A percentile compares a stretch with the other conserved stretches of the same genome.
Evolutionary conservation across 2,888 invertebrate genomes (phyloP).

Genomic region (Eucera pruinosa): DNA sequence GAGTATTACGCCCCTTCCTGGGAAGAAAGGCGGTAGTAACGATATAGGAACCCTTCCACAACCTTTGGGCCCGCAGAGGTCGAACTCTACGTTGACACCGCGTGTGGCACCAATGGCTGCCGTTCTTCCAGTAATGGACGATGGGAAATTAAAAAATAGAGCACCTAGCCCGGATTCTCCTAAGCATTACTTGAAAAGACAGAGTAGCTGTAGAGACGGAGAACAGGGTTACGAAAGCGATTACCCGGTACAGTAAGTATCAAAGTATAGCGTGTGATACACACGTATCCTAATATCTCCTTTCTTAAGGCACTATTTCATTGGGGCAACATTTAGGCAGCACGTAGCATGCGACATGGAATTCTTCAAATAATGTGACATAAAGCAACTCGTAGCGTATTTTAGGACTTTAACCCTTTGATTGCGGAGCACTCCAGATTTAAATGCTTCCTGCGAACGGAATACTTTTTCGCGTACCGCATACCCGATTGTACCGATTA

Average conservation of each 20-base stretch:
- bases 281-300: too few relatives aligned
- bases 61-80: constrained; percentile 82
- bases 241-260: constrained; percentile 82
- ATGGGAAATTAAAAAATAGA: constrained; percentile 80
- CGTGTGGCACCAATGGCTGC: constrained; percentile 83
- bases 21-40: constrained; percentile 71
- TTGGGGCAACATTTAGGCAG: too few relatives aligned
- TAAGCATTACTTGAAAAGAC: constrained; percentile 80
- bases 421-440: too few relatives aligned
- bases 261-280: too few relatives aligned
- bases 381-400: too few relatives aligned
- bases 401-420: too few relatives aligned
- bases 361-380: too few relatives aligned
- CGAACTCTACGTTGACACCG: constrained; percentile 82
- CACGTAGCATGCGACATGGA: too few relatives aligned
- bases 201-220: constrained; percentile 80
- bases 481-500: too few relatives aligned
- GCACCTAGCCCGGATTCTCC: constrained; percentile 82
- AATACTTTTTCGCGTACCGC: too few relatives aligned
- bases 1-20: constrained; percentile 79
- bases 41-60: constrained; percentile 67
- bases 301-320: too few relatives aligned
- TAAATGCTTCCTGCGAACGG: too few relatives aligned
- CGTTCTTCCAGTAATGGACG: constrained; percentile 82
- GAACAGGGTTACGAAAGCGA: constrained; percentile 82